phyloP scores from a whole-genome alignment of 2,888 invertebrate genomes.

The Diaprepes abbreviatus region DNA sequence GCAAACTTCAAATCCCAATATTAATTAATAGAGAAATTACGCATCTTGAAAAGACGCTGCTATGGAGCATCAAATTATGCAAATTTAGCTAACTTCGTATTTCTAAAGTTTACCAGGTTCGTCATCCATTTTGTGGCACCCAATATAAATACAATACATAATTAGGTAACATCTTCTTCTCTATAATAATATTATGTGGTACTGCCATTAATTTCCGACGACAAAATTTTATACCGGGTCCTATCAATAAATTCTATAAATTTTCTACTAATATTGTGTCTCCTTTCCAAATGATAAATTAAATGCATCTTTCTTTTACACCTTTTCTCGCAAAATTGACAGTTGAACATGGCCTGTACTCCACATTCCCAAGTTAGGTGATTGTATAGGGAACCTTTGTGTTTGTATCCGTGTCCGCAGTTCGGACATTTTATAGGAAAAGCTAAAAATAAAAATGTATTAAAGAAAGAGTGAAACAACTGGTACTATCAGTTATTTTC shows the following conservation, averaged over 20 bases:
- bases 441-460: constrained; percentile 1
- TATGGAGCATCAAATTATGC: no score
- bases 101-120: no score
- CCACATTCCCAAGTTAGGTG: constrained; percentile 53
- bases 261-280: constrained; percentile 25
- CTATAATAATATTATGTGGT: neutral
- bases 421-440: constrained; percentile 32
- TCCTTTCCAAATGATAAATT: constrained; percentile 43
- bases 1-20: no score
- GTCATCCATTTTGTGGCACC: no score
- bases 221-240: constrained; percentile 13
- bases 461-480: no score
- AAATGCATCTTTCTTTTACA: constrained; percentile 51
- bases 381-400: constrained; percentile 51
- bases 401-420: constrained; percentile 48
- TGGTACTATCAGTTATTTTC: no score
- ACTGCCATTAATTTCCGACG: neutral
- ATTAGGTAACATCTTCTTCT: neutral
- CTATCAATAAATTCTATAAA: constrained; percentile 23
- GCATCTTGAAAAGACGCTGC: no score
- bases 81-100: no score
- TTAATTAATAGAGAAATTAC: no score
- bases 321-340: constrained; percentile 47
- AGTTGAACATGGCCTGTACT: constrained; percentile 49
- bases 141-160: no score